Evolutionary conservation across 2,797 vertebrate genomes (phyloP).

Genomic region (Gallinago stenura): DNA sequence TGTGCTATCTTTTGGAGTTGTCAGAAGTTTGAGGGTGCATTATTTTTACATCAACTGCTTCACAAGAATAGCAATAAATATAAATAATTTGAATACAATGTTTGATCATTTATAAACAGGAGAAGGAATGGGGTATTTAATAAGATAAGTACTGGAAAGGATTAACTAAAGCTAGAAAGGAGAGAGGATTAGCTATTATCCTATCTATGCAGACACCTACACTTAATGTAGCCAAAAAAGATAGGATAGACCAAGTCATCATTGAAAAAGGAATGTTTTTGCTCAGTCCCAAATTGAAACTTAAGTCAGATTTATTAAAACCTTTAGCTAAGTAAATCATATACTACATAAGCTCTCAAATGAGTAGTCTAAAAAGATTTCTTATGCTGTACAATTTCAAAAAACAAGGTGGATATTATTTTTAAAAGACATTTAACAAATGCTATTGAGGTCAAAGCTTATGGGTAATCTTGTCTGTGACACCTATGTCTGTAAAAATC

Average conservation of each 20-base stretch:
- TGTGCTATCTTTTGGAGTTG: not conserved
- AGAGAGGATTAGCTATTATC: slow-evolving; percentile 72
- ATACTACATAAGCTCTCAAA: not conserved
- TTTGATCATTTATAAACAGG: slow-evolving; percentile 58
- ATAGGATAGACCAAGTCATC: slow-evolving; percentile 4
- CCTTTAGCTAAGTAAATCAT: slow-evolving; percentile 22
- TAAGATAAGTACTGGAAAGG: slow-evolving; percentile 59
- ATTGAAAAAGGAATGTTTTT: not conserved
- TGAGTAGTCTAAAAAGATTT: not conserved
- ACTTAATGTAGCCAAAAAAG: slow-evolving; percentile 43
- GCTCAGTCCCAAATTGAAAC: slow-evolving; percentile 1
- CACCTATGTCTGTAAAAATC: not conserved
- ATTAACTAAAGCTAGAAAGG: slow-evolving; percentile 57
- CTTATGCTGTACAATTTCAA: not conserved
- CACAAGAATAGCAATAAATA: slow-evolving; percentile 35
- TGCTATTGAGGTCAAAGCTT: not conserved
- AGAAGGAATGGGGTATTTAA: slow-evolving; percentile 32
- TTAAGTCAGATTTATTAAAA: slow-evolving; percentile 49
- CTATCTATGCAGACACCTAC: slow-evolving; percentile 46
- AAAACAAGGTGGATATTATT: not conserved
- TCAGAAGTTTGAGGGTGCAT: slow-evolving; percentile 1
- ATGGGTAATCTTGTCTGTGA: not conserved
- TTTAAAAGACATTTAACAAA: not conserved
- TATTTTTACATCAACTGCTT: not conserved
- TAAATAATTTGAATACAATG: slow-evolving; percentile 49